A percentile compares a stretch with the other conserved stretches of the same genome.
These are phyloP conservation scores for Hedychridium roseum DNA, from an alignment of 2,888 invertebrate genomes.

Conservation along the genomic window DNA sequence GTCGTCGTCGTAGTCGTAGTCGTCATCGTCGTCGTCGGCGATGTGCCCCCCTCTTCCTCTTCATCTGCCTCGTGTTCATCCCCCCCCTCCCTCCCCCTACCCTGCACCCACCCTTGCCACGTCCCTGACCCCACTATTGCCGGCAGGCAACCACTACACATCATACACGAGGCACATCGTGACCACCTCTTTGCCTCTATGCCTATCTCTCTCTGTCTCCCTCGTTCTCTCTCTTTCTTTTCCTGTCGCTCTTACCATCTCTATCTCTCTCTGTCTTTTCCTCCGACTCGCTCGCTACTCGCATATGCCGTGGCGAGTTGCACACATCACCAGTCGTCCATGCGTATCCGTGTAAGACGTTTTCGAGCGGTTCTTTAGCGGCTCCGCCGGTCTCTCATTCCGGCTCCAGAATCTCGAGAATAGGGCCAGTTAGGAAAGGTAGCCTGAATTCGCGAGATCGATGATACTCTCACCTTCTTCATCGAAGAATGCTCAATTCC, in stretches of 20 bases:
- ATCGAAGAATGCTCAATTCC: no score
- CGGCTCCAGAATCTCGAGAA: no score
- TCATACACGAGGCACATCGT: conserved; percentile 34
- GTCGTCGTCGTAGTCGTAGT: not conserved
- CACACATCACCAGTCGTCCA: no score
- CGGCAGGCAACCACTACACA: conserved; percentile 38
- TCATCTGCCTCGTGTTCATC: conserved; percentile 5
- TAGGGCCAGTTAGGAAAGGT: no score
- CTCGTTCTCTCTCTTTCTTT: not conserved
- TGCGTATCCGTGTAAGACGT: no score
- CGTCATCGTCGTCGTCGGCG: not conserved
- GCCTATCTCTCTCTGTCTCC: conserved; percentile 18
- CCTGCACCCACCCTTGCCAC: conserved; percentile 29
- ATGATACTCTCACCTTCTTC: no score
- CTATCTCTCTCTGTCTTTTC: conserved; percentile 4
- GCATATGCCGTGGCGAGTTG: no score
- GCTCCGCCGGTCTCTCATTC: no score
- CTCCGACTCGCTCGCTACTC: no score
- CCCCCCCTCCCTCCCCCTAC: conserved; percentile 26
- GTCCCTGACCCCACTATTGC: conserved; percentile 38
- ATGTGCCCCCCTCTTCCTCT: conserved; percentile 3
- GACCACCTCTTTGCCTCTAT: conserved; percentile 7
- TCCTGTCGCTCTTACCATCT: conserved; percentile 14
- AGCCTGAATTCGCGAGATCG: no score
- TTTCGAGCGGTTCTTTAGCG: no score